phyloP scores from a whole-genome alignment of 2,888 invertebrate species.

The Phyllotreta cruciferae region DNA sequence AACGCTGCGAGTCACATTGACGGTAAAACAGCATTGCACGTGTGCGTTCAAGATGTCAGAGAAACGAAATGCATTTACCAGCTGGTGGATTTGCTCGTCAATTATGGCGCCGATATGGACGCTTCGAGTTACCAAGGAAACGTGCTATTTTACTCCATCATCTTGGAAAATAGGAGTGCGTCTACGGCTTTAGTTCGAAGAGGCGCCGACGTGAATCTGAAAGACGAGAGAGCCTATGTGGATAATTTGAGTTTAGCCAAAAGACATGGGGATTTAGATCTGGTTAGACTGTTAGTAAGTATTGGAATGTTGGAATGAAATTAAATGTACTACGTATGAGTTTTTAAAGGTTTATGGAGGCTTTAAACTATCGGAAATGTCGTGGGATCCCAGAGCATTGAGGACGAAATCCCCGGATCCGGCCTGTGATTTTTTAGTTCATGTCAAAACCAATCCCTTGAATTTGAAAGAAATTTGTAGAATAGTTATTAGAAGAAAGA shows the following conservation, averaged over 20 bases:
- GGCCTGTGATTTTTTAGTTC: slow-evolving; percentile 53
- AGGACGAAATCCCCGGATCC: slow-evolving; percentile 51
- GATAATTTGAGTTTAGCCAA: slow-evolving; percentile 67
- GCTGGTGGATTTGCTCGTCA: slow-evolving; percentile 60
- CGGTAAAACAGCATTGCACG: slow-evolving; percentile 65
- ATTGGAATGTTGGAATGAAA: background rate
- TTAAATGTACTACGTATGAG: background rate
- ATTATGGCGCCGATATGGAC: slow-evolving; percentile 55
- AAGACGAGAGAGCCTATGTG: slow-evolving; percentile 65
- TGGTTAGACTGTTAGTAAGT: slow-evolving; percentile 55
- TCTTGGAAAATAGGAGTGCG: slow-evolving; percentile 60
- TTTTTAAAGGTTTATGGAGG: slow-evolving; percentile 55
- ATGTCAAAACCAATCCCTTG: slow-evolving; percentile 60
- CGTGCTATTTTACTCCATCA: slow-evolving; percentile 60
- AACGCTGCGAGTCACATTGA: slow-evolving; percentile 55
- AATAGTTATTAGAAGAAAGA: slow-evolving; percentile 63
- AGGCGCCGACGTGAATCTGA: slow-evolving; percentile 70
- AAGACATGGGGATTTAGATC: slow-evolving; percentile 56
- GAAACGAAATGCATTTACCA: slow-evolving; percentile 63
- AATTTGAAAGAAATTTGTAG: slow-evolving; percentile 66
- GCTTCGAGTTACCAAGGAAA: slow-evolving; percentile 56
- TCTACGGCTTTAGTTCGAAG: slow-evolving; percentile 67
- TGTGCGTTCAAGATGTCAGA: slow-evolving; percentile 67
- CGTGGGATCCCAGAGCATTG: slow-evolving; percentile 55
- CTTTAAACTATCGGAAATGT: slow-evolving; percentile 54